A percentile compares a stretch with the other conserved stretches of the same genome.
Conservation (phyloP, 1,140 invertebrate species). For the Drosophila burlai region DNA sequence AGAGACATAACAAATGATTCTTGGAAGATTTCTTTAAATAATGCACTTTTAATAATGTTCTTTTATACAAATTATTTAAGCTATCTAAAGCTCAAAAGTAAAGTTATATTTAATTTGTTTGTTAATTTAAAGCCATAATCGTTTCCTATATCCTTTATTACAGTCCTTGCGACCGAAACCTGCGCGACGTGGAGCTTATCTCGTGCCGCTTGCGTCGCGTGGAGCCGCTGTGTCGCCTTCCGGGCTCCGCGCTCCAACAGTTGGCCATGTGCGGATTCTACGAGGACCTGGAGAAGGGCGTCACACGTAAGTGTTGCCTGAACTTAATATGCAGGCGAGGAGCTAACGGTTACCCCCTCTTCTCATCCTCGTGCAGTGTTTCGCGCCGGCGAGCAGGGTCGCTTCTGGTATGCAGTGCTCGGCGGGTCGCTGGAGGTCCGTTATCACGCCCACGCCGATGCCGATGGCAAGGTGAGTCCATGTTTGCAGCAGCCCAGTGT, state of each 20-base stretch:
- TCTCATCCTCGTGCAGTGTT: conserved; percentile 88
- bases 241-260: conserved; percentile 90
- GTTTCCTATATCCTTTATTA: conserved; percentile 37
- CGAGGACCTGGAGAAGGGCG: conserved; percentile 92
- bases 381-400: conserved; percentile 91
- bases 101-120: too few species aligned
- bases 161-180: conserved; percentile 90
- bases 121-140: neutral
- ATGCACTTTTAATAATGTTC: too few species aligned
- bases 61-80: neutral
- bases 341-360: conserved; percentile 15
- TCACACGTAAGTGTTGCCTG: conserved; percentile 89
- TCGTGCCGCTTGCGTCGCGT: conserved; percentile 87
- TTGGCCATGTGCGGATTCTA: conserved; percentile 90
- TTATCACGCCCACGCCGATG: conserved; percentile 86
- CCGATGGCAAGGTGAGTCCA: conserved; percentile 86
- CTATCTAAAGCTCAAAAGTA: neutral
- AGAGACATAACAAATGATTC: neutral
- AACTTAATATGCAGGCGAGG: conserved; percentile 41
- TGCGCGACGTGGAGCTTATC: conserved; percentile 89
- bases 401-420: conserved; percentile 92
- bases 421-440: conserved; percentile 90
- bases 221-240: conserved; percentile 89
- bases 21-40: too few species aligned
- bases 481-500: conserved; percentile 16